Percentiles rank a stretch among this genome's conserved stretches.
Conservation (phyloP, 2,113 vertebrate species). For the Phoxinus phoxinus region DNA sequence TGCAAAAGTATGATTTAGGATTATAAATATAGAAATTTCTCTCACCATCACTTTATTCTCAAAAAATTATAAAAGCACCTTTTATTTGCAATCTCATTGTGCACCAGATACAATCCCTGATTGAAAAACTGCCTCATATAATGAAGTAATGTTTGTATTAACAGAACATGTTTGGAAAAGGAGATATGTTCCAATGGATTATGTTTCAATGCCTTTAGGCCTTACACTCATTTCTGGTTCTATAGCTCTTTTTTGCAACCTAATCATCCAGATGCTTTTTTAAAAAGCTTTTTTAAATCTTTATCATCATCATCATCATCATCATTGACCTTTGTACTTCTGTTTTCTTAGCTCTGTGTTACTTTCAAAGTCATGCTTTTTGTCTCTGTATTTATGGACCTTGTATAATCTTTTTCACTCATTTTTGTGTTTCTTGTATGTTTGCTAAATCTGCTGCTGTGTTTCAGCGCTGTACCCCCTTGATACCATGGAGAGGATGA, state of each 20-base stretch:
- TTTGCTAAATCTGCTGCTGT: slow-evolving; percentile 54
- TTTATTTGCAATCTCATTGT: slow-evolving; percentile 18
- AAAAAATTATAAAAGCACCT: slow-evolving; percentile 11
- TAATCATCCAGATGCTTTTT: background rate
- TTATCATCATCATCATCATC: background rate
- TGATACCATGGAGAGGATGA: slow-evolving; percentile 46
- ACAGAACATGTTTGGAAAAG: slow-evolving; percentile 11
- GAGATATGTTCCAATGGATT: background rate
- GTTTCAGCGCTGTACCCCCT: slow-evolving; percentile 34
- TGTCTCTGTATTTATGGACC: slow-evolving; percentile 60
- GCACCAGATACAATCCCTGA: slow-evolving; percentile 9
- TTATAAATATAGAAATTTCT: background rate
- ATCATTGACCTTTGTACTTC: slow-evolving; percentile 14
- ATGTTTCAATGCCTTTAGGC: slow-evolving; percentile 27
- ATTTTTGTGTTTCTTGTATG: slow-evolving; percentile 51
- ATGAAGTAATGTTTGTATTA: background rate
- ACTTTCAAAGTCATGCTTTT: slow-evolving; percentile 32
- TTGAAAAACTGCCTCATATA: background rate
- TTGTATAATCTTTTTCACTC: slow-evolving; percentile 51
- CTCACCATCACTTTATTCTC: background rate
- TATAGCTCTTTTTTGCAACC: background rate
- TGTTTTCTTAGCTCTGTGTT: slow-evolving; percentile 16
- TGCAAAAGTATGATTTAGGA: background rate
- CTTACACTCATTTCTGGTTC: slow-evolving; percentile 41
- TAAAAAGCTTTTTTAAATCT: slow-evolving; percentile 1